Evolutionary conservation across 2,888 invertebrate species (phyloP), one percentile per base, ranked within the genome.

Genomic region (Amorpha juglandis): DNA sequence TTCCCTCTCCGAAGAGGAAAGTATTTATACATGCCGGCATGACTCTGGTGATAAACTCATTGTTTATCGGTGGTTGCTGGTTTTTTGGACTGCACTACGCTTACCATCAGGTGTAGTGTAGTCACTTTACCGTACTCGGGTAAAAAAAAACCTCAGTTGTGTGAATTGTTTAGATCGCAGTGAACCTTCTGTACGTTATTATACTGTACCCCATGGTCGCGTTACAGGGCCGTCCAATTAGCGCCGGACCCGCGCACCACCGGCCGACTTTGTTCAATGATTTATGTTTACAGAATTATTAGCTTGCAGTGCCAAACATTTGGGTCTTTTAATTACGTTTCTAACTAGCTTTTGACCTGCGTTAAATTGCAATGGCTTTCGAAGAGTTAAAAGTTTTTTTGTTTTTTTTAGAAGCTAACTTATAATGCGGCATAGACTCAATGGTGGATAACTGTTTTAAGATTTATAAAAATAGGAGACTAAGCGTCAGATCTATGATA

Each of bases 181-280:
- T 38, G 12, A 0, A 12, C 42, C 63, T 63, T 63, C 51, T 63
- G 51, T 63, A 12, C 12, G 0, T 19, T 16, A 7, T 14, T n/a
- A n/a, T 33, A 11, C 12, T 58, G 58, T 42, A 38, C 19, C 38
- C 12, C 33, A 19, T 21, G 63, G 14, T 53, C 50, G 63, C 52
- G 33, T 66, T 62, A 63, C 63, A 53, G 63, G 45, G 74, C 66
- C 68, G 67, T 33, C 81, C 83, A 88, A 89, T 89, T 86, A 89
- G 85, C 78, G 78, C 76, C 79, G 80, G 82, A 74, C 74, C 71
- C 72, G 74, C 74, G 74, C 70, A 78, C 50, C 77, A 79, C 80
- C 80, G 79, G 75, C 72, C 78, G 76, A 76, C 88, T 89, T 91
- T 91, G 91, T 91, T 89, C 70, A 63, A 78, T 90, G 91, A 91